A percentile compares a stretch with the other conserved stretches of the same genome.
Evolutionary conservation across 1,140 invertebrate species (phyloP).

Genomic region (Centruroides sculpturatus): DNA sequence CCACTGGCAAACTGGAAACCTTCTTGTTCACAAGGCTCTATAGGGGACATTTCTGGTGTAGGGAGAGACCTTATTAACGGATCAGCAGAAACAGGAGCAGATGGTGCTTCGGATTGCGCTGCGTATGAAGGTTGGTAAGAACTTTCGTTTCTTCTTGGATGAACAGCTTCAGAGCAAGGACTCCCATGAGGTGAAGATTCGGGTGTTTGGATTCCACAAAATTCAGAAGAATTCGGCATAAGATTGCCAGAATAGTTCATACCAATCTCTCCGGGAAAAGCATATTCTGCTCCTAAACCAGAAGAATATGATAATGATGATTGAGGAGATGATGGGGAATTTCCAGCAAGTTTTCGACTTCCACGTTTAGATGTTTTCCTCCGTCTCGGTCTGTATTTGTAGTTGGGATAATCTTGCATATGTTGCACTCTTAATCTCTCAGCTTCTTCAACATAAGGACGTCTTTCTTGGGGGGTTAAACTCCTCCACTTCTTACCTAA

Average conservation of each 20-base stretch:
- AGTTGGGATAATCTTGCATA: constrained; percentile 62
- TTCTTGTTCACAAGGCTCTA: constrained; percentile 44
- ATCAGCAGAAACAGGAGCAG: neutral
- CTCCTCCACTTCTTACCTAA: constrained; percentile 33
- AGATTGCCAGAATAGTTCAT: no score
- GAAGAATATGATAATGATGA: neutral
- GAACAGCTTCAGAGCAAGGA: constrained; percentile 25
- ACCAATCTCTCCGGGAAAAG: neutral
- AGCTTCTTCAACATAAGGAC: constrained; percentile 34
- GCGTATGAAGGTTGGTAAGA: neutral
- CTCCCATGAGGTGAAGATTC: constrained; percentile 55
- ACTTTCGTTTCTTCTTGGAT: neutral
- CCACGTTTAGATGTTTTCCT: constrained; percentile 70
- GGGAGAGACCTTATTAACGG: constrained; percentile 35
- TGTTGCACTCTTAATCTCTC: constrained; percentile 36
- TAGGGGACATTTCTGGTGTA: constrained; percentile 52
- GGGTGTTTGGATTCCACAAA: constrained; percentile 44
- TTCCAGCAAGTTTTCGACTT: neutral
- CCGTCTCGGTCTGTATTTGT: constrained; percentile 83
- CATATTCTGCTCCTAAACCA: neutral
- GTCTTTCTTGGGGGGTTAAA: constrained; percentile 29
- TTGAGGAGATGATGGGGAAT: neutral
- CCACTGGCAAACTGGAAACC: neutral
- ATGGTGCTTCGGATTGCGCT: neutral
- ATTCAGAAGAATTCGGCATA: constrained; percentile 21